These are phyloP conservation scores for Eubasilissa regina DNA, from an alignment of 1,140 invertebrate species.

Conservation along the genomic window DNA sequence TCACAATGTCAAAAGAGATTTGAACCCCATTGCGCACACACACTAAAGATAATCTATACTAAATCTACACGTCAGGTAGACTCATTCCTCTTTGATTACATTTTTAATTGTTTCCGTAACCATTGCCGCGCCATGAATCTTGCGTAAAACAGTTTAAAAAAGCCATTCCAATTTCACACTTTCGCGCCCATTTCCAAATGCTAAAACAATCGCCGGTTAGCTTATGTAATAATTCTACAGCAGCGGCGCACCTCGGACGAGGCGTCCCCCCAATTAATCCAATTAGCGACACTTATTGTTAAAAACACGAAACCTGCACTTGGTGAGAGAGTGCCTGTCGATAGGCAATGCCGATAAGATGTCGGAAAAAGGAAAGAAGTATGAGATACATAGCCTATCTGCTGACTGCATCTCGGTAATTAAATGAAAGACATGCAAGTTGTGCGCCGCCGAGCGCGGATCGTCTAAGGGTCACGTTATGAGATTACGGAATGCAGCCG, in stretches of 20 bases:
- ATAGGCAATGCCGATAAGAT: conserved; percentile 5
- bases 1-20: neutral
- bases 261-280: conserved; percentile 32
- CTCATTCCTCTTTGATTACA: too few species aligned
- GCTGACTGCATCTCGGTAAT: neutral
- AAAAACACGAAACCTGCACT: conserved; percentile 9
- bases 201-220: neutral
- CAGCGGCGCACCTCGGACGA: neutral
- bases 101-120: too few species aligned
- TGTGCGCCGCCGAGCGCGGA: too few species aligned
- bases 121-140: neutral
- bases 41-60: neutral
- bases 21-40: neutral
- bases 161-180: conserved; percentile 16
- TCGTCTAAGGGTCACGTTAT: too few species aligned
- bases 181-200: neutral
- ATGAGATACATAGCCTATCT: neutral
- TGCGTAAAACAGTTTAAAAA: conserved; percentile 1
- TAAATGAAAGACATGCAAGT: neutral
- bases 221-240: too few species aligned
- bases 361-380: conserved; percentile 1
- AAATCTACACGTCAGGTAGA: neutral
- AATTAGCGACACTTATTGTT: conserved; percentile 22
- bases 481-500: too few species aligned
- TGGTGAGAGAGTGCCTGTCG: neutral